These are phyloP conservation scores for Erpobdella octoculata DNA, from an alignment of 2,888 invertebrate species.

Conservation along the genomic window DNA sequence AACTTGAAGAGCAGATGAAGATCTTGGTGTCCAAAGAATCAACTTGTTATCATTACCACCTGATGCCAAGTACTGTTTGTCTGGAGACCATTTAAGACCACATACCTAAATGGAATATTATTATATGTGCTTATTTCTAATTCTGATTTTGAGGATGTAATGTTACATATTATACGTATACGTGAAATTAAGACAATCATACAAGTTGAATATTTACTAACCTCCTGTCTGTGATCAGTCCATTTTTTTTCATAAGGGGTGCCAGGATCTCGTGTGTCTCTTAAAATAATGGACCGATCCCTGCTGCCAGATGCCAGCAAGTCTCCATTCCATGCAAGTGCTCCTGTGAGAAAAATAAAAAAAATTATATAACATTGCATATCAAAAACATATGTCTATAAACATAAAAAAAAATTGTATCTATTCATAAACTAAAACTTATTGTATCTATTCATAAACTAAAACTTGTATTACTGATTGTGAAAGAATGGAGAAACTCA, in stretches of 20 bases:
- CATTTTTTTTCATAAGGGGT: constrained; percentile 51
- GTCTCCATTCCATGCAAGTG: constrained; percentile 95
- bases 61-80: constrained; percentile 90
- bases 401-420: background rate
- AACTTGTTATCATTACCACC: constrained; percentile 96
- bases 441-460: too few relatives aligned
- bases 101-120: too few relatives aligned
- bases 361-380: background rate
- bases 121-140: too few relatives aligned
- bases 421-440: too few relatives aligned
- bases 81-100: constrained; percentile 95
- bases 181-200: background rate
- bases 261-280: constrained; percentile 67
- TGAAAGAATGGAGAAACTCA: too few relatives aligned
- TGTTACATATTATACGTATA: too few relatives aligned
- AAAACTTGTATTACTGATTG: too few relatives aligned
- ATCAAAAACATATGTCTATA: background rate
- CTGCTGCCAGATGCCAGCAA: constrained; percentile 87
- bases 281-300: constrained; percentile 82
- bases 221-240: constrained; percentile 89
- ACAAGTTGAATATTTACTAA: constrained; percentile 50
- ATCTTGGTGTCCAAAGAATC: constrained; percentile 66
- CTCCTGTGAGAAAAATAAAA: constrained; percentile 57
- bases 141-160: too few relatives aligned
- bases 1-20: constrained; percentile 56